phyloP scores from a whole-genome alignment of 2,113 vertebrate species.

The Trematomus loennbergii region DNA sequence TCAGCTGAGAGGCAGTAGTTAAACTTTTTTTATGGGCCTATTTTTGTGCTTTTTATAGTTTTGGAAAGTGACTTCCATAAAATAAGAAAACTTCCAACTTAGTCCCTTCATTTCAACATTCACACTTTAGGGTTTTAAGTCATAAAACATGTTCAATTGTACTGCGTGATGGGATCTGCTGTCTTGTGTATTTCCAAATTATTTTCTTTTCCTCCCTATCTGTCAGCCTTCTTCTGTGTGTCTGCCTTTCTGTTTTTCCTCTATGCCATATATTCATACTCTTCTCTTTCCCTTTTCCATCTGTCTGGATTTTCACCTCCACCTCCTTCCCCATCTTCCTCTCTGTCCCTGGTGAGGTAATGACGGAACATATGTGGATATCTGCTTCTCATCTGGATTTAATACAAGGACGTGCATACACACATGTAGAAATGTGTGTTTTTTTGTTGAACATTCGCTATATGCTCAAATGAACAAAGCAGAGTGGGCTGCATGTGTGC shows the following conservation, averaged over 20 bases:
- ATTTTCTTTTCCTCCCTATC: not conserved
- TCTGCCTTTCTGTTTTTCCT: slow-evolving; percentile 6
- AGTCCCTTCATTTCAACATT: slow-evolving; percentile 22
- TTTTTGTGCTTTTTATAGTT: slow-evolving; percentile 47
- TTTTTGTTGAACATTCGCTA: not conserved
- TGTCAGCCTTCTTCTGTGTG: not conserved
- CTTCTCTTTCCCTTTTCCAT: not conserved
- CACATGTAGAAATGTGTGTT: slow-evolving; percentile 23
- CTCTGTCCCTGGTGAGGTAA: slow-evolving; percentile 50
- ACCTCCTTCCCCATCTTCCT: not conserved
- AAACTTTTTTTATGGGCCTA: slow-evolving; percentile 31
- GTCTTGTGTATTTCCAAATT: not conserved
- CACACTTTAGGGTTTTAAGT: slow-evolving; percentile 7
- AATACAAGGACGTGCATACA: slow-evolving; percentile 32
- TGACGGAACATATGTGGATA: slow-evolving; percentile 46
- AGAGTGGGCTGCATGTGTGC: slow-evolving; percentile 1
- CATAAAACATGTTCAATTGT: slow-evolving; percentile 7
- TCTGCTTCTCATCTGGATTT: slow-evolving; percentile 62
- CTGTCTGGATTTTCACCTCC: slow-evolving; percentile 38
- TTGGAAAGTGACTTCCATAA: slow-evolving; percentile 22
- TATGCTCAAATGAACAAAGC: slow-evolving; percentile 23
- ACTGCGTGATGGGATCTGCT: not conserved
- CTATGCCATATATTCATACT: not conserved
- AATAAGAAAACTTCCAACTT: not conserved
- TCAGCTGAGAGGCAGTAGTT: slow-evolving; percentile 10